phyloP scores from a whole-genome alignment of 2,113 vertebrate genomes.

The Zosterops japonicus region DNA sequence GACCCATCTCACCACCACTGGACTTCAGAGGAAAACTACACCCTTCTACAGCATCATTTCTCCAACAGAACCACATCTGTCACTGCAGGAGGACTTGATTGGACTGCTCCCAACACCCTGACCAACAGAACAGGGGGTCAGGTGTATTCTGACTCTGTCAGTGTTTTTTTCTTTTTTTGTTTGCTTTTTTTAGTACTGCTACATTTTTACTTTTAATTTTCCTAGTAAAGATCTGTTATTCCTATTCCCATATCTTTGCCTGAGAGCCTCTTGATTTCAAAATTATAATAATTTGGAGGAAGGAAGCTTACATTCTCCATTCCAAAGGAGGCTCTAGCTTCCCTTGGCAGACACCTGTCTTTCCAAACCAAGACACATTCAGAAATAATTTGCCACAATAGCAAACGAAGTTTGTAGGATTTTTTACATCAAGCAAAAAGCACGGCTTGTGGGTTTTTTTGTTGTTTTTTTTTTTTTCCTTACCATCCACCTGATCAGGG shows the following conservation, averaged over 20 bases:
- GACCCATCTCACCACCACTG: neutral
- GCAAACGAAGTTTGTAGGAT: neutral
- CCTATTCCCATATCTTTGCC: neutral
- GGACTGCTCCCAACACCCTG: neutral
- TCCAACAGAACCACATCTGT: neutral
- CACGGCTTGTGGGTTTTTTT: neutral
- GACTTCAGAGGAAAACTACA: neutral
- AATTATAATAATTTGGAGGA: neutral
- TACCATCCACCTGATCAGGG: neutral
- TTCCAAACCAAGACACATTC: neutral
- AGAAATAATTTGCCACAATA: neutral
- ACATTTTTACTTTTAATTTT: neutral
- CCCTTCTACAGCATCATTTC: neutral
- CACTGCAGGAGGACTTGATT: neutral
- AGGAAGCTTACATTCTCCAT: neutral
- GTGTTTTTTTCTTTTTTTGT: neutral
- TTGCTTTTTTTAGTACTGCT: neutral
- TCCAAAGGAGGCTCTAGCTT: neutral
- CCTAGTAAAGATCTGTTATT: neutral
- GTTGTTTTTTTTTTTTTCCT: neutral
- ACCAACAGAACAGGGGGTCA: neutral
- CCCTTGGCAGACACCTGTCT: neutral
- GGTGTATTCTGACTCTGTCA: neutral
- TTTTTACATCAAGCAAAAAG: neutral
- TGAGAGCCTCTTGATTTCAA: neutral